Evolutionary conservation across 2,113 vertebrate genomes (phyloP), one percentile per base, ranked within the genome.

Genomic region (Podarcis cretensis): DNA sequence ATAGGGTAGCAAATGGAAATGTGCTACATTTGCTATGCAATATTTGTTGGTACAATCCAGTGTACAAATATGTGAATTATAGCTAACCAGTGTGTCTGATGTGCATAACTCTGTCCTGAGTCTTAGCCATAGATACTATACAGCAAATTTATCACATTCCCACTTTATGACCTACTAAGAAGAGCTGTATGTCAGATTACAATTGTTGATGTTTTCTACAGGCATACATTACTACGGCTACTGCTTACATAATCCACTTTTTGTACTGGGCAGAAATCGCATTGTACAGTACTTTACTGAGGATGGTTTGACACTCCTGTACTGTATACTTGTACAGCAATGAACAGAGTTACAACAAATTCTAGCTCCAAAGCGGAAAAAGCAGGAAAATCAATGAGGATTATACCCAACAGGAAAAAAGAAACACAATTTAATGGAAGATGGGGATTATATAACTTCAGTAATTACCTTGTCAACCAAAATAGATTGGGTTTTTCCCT

Each of bases 391-490:
- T 40, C 87, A 83, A 76, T 66, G 79, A 37, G 16, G 40, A 54
- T 7, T 93, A 57, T 81, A 84, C 23, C 73, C 80, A 92, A 30
- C 12, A 14, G 23, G 35, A 76, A 91, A 93, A 85, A 83, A 87
- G 59, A 88, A 23, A 43, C 43, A 88, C 81, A 59, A 4, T 10
- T 30, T 89, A 77, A 87, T 89, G n/a, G 32, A 88, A 37, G 1
- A 25, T 78, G 83, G 85, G 79, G 89, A 91, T 91, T 91, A 40
- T 63, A 85, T 83, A 77, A 91, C 59, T 16, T 89, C 76, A 68
- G 37, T 89, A 74, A 91, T 90, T 86, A 87, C 78, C 77, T 81
- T 48, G 40, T 86, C 0, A 0, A 77, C 78, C 37, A 89, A 83
- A 23, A 54, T 69, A 81, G 23, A 48, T 35, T 90, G 6, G 5